phyloP scores from a whole-genome alignment of 2,888 invertebrate species.

The Psylliodes chrysocephalus region DNA sequence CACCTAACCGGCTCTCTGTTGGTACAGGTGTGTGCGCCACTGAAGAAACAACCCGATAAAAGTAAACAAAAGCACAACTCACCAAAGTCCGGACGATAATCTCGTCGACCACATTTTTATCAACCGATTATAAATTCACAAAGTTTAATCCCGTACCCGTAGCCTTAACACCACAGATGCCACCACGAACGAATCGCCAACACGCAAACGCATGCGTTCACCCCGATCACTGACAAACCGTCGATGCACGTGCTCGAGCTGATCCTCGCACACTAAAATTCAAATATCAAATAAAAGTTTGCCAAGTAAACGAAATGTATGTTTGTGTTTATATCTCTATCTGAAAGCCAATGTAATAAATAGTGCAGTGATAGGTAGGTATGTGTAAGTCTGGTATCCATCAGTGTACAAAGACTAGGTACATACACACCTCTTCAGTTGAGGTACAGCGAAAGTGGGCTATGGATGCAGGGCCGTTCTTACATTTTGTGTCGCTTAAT shows the following conservation, averaged over 20 bases:
- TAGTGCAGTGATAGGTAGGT: not conserved
- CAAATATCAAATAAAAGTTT: conserved; percentile 20
- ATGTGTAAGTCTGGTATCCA: conserved; percentile 1
- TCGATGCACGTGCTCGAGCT: conserved; percentile 19
- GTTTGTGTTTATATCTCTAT: conserved; percentile 12
- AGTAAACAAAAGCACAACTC: conserved; percentile 6
- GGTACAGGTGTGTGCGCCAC: not conserved
- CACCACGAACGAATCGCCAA: not conserved
- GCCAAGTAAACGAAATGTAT: conserved; percentile 12
- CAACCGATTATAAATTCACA: conserved; percentile 13
- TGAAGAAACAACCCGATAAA: conserved; percentile 2
- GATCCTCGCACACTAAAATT: conserved; percentile 21
- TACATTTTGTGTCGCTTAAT: not conserved
- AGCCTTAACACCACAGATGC: conserved; percentile 14
- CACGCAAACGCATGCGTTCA: conserved; percentile 18
- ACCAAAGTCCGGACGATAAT: conserved; percentile 20
- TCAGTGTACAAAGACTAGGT: conserved; percentile 6
- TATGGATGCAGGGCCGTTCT: not conserved
- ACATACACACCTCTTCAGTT: conserved; percentile 10
- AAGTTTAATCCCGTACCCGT: not conserved
- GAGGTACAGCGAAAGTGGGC: not conserved
- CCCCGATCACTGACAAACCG: conserved; percentile 6
- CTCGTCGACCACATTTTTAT: conserved; percentile 25
- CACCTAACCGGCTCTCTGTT: conserved; percentile 19
- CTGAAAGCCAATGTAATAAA: conserved; percentile 18